A percentile compares a stretch with the other conserved stretches of the same genome.
These are phyloP conservation scores for Acomys russatus DNA, from an alignment of 2,797 vertebrate genomes.

Conservation along the genomic window DNA sequence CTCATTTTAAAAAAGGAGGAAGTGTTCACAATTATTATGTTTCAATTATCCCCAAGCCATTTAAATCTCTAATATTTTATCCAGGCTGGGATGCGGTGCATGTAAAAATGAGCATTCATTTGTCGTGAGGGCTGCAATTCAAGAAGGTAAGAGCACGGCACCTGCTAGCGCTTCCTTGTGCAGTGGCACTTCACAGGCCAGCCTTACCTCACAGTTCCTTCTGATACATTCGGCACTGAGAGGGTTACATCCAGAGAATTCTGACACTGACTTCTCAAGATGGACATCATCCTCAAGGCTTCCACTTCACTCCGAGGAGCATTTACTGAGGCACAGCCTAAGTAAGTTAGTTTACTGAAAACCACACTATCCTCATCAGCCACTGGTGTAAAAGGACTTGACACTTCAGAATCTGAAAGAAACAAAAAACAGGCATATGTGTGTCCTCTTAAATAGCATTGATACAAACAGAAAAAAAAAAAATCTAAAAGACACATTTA, in stretches of 20 bases:
- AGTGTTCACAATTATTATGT: constrained; percentile 15
- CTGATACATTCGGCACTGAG: constrained; percentile 98
- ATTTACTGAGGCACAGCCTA: constrained; percentile 98
- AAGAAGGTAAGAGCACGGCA: neutral
- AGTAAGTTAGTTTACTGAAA: constrained; percentile 98
- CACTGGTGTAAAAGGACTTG: constrained; percentile 93
- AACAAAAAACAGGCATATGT: neutral
- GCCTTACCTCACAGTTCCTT: constrained; percentile 97
- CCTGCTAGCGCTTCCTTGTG: constrained; percentile 25
- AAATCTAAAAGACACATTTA: constrained; percentile 27
- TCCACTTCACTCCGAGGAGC: constrained; percentile 98
- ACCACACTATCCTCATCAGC: constrained; percentile 98
- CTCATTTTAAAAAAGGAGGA: constrained; percentile 21
- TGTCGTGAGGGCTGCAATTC: constrained; percentile 56
- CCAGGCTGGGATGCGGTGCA: neutral
- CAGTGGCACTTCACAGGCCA: constrained; percentile 22
- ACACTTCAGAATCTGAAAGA: constrained; percentile 87
- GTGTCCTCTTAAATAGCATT: constrained; percentile 48
- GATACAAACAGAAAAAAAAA: constrained; percentile 67
- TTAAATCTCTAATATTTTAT: constrained; percentile 14
- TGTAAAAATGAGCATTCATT: neutral
- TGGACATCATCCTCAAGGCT: constrained; percentile 98
- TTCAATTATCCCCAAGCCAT: constrained; percentile 44
- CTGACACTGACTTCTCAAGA: constrained; percentile 97
- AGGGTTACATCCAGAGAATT: constrained; percentile 96